A percentile compares a stretch with the other conserved stretches of the same genome.
phyloP scores from a whole-genome alignment of 1,140 invertebrate species.

The Capitella teleta region DNA sequence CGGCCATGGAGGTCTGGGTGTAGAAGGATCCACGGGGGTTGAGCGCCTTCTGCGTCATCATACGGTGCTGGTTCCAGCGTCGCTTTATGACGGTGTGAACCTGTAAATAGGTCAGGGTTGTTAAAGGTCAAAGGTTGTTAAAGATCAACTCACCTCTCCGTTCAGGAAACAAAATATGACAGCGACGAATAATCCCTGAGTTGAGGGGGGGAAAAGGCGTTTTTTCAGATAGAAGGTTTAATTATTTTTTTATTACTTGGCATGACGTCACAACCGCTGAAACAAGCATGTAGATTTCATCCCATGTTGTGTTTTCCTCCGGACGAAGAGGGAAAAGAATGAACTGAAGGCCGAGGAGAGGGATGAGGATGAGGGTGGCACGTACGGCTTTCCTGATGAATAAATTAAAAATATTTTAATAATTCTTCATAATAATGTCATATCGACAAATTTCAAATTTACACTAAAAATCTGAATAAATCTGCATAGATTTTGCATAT shows the following conservation, averaged over 20 bases:
- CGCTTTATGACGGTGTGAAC: conserved; percentile 9
- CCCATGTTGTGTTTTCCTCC: conserved; percentile 47
- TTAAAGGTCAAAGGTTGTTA: background rate
- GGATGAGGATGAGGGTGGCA: conserved; percentile 44
- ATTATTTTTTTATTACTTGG: conserved; percentile 53
- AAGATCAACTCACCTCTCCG: conserved; percentile 7
- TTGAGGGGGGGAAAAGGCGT: background rate
- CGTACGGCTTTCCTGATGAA: conserved; percentile 49
- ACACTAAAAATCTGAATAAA: background rate
- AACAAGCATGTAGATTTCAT: conserved; percentile 67
- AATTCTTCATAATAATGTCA: background rate
- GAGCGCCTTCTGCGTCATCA: conserved; percentile 5
- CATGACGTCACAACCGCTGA: conserved; percentile 75
- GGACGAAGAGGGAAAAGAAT: conserved; percentile 45
- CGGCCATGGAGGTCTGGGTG: conserved; percentile 1
- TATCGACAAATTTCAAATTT: background rate
- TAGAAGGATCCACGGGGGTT: background rate
- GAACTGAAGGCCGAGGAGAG: conserved; percentile 36
- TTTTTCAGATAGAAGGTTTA: background rate
- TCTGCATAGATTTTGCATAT: background rate
- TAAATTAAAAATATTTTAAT: no score
- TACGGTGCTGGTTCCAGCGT: conserved; percentile 8
- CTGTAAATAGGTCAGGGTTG: background rate
- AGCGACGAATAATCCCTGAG: conserved; percentile 12
- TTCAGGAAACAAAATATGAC: conserved; percentile 14